Base-by-base conservation (phyloP, 2,113 vertebrate genomes). In the Atractosteus spatula region DNA sequence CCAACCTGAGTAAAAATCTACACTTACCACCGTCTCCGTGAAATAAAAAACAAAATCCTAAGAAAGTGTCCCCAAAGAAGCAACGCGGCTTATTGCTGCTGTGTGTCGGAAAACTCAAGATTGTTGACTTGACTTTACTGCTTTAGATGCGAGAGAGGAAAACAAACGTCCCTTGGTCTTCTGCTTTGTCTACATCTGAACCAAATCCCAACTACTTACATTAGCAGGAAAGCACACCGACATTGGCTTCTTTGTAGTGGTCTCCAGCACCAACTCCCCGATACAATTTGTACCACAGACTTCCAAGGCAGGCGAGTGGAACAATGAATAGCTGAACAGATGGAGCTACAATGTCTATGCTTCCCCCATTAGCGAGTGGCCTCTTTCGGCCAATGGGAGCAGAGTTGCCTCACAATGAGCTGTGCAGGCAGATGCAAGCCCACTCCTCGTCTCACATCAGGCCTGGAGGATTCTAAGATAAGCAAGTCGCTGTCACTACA, bases 281-380 rank as follows among this genome's bases (percentile, higher is more conserved):
- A 84, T 86, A 87, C 84, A 87, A 79, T 91, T 90, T 89, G 84
- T 87, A 89, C 84, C 84, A 86, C 91, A 87, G 87, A 86, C 92
- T 87, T 87, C 81, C 83, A 57, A 89, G 87, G 89, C 88, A 86
- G 88, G 89, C 89, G 62, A 83, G 83, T 84, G 90, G 91, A 92
- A 97, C 96, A 97, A 96, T 97, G 94, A 96, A 89, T 87, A 84
- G 89, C 83, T 84, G 91, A 95, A 94, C 97, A 99, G 97, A 99
- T 97, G 97, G 96, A 94, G 82, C 86, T 84, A 91, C 93, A 94
- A 91, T 93, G 92, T 94, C 93, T 93, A 90, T 94, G 93, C 88
- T 94, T 93, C 91, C 93, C 91, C 91, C 86, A 91, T 92, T 92
- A 89, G 85, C 3, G 88, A 92, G 89, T 83, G 75, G 87, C 81